These are phyloP conservation scores for Calidris pygmaea DNA, from an alignment of 2,113 vertebrate species.

Conservation along the genomic window DNA sequence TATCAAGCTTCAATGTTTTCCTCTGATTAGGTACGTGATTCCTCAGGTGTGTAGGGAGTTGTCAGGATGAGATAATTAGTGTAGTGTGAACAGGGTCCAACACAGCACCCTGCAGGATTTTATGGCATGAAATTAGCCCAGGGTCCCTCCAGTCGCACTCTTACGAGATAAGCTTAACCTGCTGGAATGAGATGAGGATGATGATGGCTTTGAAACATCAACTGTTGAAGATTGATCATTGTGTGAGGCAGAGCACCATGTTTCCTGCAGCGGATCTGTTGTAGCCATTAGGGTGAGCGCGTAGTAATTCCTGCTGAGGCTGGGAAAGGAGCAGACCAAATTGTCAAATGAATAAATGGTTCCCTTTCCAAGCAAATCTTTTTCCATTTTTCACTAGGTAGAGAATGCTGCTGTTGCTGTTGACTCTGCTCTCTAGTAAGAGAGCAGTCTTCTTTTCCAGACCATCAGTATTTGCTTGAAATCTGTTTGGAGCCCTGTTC, in stretches of 20 bases:
- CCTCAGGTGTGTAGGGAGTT: background rate
- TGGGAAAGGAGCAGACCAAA: background rate
- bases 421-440: background rate
- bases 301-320: background rate
- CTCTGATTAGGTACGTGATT: background rate
- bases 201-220: background rate
- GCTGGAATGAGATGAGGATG: background rate
- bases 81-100: background rate
- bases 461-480: background rate
- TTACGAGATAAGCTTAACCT: background rate
- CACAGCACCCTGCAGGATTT: background rate
- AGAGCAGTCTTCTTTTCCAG: background rate
- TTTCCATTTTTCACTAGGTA: background rate
- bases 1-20: background rate
- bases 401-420: background rate
- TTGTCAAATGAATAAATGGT: background rate
- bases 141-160: background rate
- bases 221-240: background rate
- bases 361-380: background rate
- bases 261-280: background rate
- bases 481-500: background rate
- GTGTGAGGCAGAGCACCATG: background rate
- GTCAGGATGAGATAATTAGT: background rate
- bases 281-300: rapidly evolving
- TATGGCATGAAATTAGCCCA: background rate